Conservation (phyloP, 2,113 vertebrate genomes). For the Osmerus eperlanus region DNA sequence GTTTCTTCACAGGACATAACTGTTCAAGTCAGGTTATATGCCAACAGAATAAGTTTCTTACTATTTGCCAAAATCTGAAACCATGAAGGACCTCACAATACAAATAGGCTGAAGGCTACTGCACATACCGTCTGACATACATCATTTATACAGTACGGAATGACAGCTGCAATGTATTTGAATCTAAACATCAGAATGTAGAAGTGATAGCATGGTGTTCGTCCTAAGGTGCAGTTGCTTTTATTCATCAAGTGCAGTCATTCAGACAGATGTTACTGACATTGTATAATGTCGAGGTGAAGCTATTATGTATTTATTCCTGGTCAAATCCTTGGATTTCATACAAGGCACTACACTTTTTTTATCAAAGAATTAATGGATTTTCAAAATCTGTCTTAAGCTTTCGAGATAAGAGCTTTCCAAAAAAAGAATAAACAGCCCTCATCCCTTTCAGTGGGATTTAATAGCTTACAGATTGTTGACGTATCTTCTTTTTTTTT, state of each 20-base stretch:
- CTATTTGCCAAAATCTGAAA: too few relatives aligned
- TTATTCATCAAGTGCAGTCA: conserved; percentile 66
- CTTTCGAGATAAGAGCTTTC: conserved; percentile 81
- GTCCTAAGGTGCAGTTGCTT: conserved; percentile 25
- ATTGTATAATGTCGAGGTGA: conserved; percentile 66
- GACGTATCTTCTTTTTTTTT: conserved; percentile 75
- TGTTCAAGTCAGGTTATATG: not conserved
- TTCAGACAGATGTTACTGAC: conserved; percentile 59
- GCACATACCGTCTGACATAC: too few relatives aligned
- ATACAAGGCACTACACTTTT: conserved; percentile 82
- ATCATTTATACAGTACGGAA: too few relatives aligned
- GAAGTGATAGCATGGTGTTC: too few relatives aligned
- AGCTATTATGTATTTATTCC: conserved; percentile 80
- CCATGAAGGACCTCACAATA: too few relatives aligned
- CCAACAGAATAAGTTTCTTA: too few relatives aligned
- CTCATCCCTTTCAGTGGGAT: conserved; percentile 69
- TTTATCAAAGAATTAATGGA: conserved; percentile 95
- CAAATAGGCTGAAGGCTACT: too few relatives aligned
- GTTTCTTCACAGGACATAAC: conserved; percentile 25
- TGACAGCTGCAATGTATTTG: too few relatives aligned
- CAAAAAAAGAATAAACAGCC: conserved; percentile 80
- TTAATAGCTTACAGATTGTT: conserved; percentile 83
- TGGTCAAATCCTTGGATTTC: conserved; percentile 80
- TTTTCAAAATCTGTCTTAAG: conserved; percentile 84
- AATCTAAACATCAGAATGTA: too few relatives aligned